These are phyloP conservation scores for Tachypleus tridentatus DNA, from an alignment of 1,140 invertebrate genomes.

Conservation along the genomic window DNA sequence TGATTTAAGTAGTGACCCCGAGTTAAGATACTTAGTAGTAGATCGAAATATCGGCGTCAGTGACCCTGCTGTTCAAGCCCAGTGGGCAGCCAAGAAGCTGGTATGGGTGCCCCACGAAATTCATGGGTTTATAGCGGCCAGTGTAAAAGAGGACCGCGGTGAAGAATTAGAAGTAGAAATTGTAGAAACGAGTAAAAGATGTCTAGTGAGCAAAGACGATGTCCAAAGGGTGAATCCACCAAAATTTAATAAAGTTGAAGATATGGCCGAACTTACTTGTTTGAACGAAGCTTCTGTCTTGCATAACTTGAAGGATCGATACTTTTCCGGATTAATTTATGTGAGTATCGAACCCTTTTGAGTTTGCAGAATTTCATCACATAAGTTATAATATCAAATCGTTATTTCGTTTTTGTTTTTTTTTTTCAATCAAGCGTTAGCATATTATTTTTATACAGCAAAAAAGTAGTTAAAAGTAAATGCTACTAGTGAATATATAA, in stretches of 20 bases:
- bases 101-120: slow-evolving; percentile 98
- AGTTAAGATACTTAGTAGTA: slow-evolving; percentile 77
- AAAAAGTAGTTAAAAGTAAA: too few species aligned
- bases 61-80: slow-evolving; percentile 92
- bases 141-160: slow-evolving; percentile 83
- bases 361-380: too few species aligned
- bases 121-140: slow-evolving; percentile 90
- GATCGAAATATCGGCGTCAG: slow-evolving; percentile 78
- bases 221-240: slow-evolving; percentile 99
- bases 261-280: slow-evolving; percentile 99
- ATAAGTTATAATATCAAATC: too few species aligned
- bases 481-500: too few species aligned
- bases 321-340: slow-evolving; percentile 98
- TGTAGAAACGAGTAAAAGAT: slow-evolving; percentile 84
- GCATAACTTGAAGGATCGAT: slow-evolving; percentile 98
- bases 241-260: slow-evolving; percentile 99
- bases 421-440: too few species aligned
- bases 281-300: slow-evolving; percentile 98
- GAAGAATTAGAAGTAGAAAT: slow-evolving; percentile 97
- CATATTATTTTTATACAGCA: too few species aligned
- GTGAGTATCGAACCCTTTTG: slow-evolving; percentile 55
- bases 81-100: slow-evolving; percentile 96
- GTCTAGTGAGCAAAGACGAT: slow-evolving; percentile 82
- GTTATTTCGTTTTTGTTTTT: too few species aligned
- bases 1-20: slow-evolving; percentile 13